A percentile compares a stretch with the other conserved stretches of the same genome.
Conservation (phyloP, 2,113 vertebrate species). For the Pedionomus torquatus region DNA sequence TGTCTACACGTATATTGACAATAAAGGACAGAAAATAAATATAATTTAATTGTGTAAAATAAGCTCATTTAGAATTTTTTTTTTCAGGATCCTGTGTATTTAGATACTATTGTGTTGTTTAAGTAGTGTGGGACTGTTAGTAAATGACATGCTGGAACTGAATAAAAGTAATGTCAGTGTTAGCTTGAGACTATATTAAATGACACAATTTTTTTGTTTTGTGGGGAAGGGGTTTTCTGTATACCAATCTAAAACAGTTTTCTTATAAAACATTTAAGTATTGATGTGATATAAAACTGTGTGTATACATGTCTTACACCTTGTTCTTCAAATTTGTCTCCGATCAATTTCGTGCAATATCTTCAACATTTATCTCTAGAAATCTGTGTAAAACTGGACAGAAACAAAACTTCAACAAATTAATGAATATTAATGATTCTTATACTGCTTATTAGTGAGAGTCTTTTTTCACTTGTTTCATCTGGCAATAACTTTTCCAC, state of each 20-base stretch:
- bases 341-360: not conserved
- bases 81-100: not conserved
- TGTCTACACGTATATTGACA: not conserved
- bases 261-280: not conserved
- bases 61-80: not conserved
- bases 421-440: not conserved
- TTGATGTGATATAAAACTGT: not conserved
- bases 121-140: not conserved
- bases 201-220: not conserved
- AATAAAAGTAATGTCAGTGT: not conserved
- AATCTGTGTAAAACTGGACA: not conserved
- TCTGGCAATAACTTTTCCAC: not conserved
- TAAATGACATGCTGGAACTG: not conserved
- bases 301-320: fast-evolving
- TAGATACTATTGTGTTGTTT: not conserved
- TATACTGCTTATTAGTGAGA: not conserved
- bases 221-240: not conserved
- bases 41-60: not conserved
- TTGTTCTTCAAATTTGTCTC: not conserved
- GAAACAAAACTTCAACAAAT: not conserved
- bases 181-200: not conserved
- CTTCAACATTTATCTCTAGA: not conserved
- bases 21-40: not conserved
- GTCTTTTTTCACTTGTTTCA: not conserved
- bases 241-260: not conserved